phyloP scores from a whole-genome alignment of 2,888 invertebrate species.

The Sesamia inferens region DNA sequence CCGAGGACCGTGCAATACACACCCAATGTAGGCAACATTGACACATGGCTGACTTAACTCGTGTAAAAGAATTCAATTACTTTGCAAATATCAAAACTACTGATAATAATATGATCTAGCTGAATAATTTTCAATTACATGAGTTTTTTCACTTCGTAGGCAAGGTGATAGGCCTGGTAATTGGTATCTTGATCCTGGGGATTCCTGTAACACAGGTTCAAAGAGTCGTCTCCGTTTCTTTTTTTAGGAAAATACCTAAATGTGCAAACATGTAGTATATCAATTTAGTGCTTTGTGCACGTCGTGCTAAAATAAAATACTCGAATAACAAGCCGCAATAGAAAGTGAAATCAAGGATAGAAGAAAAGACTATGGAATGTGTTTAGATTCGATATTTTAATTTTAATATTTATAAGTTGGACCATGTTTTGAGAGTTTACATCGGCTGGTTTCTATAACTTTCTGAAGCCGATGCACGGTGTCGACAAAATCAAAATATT shows the following conservation, averaged over 20 bases:
- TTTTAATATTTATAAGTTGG: constrained; percentile 40
- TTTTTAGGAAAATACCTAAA: constrained; percentile 62
- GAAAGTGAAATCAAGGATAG: constrained; percentile 67
- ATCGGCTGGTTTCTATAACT: constrained; percentile 37
- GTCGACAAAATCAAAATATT: constrained; percentile 30
- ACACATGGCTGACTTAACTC: constrained; percentile 70
- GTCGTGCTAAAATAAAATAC: constrained; percentile 64
- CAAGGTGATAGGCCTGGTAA: constrained; percentile 99
- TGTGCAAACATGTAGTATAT: constrained; percentile 58
- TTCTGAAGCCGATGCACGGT: constrained; percentile 39
- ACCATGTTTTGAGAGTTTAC: constrained; percentile 25
- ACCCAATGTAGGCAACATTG: constrained; percentile 57
- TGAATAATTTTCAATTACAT: constrained; percentile 94
- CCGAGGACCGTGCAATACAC: constrained; percentile 37
- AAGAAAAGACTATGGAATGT: constrained; percentile 59
- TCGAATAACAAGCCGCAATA: constrained; percentile 75
- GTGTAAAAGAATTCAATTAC: constrained; percentile 66
- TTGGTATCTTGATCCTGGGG: constrained; percentile 96
- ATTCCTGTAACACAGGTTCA: constrained; percentile 96
- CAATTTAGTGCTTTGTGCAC: constrained; percentile 63
- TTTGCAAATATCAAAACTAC: constrained; percentile 77
- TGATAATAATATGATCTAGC: constrained; percentile 80
- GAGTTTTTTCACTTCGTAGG: constrained; percentile 99
- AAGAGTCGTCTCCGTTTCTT: constrained; percentile 84
- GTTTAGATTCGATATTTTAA: constrained; percentile 50